Evolutionary conservation across 2,888 invertebrate species (phyloP).

Genomic region (Acleris sparsana): DNA sequence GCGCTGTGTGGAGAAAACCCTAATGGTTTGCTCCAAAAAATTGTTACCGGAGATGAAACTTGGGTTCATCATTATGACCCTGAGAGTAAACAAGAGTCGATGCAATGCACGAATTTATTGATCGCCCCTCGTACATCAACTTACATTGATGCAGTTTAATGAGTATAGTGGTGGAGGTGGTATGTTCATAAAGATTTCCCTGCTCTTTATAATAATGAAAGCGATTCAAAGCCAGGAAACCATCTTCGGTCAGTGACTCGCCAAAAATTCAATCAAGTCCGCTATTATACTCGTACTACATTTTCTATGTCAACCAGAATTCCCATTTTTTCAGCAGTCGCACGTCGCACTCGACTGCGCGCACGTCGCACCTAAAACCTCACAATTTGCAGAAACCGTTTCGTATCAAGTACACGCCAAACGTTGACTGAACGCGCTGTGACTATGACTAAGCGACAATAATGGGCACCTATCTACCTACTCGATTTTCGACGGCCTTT

Average conservation of each 20-base stretch:
- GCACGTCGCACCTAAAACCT: constrained; percentile 26
- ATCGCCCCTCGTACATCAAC: no score
- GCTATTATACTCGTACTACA: constrained; percentile 7
- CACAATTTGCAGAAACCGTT: constrained; percentile 30
- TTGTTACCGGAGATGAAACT: no score
- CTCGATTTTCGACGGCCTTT: constrained; percentile 37
- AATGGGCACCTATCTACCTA: constrained; percentile 24
- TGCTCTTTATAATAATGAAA: no score
- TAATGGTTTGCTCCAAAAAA: no score
- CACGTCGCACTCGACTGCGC: constrained; percentile 28
- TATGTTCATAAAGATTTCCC: no score
- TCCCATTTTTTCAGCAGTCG: constrained; percentile 16
- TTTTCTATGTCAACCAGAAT: constrained; percentile 13
- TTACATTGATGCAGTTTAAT: no score
- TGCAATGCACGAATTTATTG: no score
- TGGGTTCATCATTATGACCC: no score
- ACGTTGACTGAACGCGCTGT: constrained; percentile 16
- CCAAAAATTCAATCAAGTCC: constrained; percentile 14
- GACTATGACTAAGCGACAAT: constrained; percentile 36
- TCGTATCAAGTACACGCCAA: constrained; percentile 33
- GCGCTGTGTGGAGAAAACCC: no score
- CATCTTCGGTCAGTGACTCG: background rate
- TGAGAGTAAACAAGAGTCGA: no score
- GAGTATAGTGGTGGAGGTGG: no score
- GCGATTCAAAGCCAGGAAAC: no score